Conservation (phyloP, 2,113 vertebrate genomes). For the Carassius auratus region DNA sequence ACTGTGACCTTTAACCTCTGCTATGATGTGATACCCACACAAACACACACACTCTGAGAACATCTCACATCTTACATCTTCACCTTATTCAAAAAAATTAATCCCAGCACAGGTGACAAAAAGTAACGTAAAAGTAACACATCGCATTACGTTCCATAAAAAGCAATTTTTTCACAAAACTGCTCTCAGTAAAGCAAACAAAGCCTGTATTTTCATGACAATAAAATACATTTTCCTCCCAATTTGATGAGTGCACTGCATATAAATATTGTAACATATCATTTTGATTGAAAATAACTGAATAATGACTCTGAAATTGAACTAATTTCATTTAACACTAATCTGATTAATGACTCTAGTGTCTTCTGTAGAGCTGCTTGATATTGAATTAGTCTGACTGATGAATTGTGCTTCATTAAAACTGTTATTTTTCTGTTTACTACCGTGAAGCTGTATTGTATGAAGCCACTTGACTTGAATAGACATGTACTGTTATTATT, state of each 20-base stretch:
- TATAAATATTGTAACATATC: not conserved
- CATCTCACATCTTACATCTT: not conserved
- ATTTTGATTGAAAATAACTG: not conserved
- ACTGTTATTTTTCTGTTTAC: not conserved
- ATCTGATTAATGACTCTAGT: not conserved
- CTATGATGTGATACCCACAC: not conserved
- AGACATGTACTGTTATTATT: not conserved
- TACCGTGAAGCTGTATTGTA: not conserved
- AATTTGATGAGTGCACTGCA: not conserved
- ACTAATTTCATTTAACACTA: too few species aligned
- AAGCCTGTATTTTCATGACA: not conserved
- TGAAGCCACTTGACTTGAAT: not conserved
- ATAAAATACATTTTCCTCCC: not conserved
- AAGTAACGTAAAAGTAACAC: too few species aligned
- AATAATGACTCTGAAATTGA: too few species aligned
- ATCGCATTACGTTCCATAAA: too few species aligned
- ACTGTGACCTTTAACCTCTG: not conserved
- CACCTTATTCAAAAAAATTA: too few species aligned
- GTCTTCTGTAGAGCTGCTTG: not conserved
- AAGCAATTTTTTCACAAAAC: not conserved
- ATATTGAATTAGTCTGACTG: not conserved
- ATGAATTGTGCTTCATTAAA: not conserved
- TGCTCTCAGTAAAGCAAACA: not conserved
- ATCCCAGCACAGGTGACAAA: too few species aligned
- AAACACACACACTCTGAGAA: not conserved